Percentiles rank a stretch among this genome's conserved stretches.
These are phyloP conservation scores for Cepaea nemoralis DNA, from an alignment of 1,140 invertebrate species.

Conservation along the genomic window DNA sequence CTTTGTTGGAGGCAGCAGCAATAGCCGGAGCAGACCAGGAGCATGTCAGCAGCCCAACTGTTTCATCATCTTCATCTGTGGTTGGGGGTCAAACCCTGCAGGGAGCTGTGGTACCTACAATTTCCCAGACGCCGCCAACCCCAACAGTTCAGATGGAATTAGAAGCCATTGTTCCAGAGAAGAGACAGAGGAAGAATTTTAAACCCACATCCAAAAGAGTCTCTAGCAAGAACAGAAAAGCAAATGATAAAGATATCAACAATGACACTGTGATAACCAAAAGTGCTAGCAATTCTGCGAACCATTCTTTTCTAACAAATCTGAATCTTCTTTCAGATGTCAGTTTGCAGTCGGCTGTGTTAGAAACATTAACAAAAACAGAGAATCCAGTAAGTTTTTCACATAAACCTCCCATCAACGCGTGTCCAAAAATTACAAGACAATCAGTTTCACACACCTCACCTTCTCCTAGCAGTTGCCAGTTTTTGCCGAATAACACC, in stretches of 20 bases:
- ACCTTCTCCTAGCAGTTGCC: not conserved
- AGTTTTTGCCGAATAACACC: not conserved
- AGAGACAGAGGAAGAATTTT: constrained; percentile 15
- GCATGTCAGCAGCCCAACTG: not conserved
- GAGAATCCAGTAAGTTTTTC: not conserved
- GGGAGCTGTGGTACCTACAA: not conserved
- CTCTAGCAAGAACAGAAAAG: not conserved
- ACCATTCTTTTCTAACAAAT: constrained; percentile 23
- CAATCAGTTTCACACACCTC: not conserved
- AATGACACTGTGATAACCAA: not conserved
- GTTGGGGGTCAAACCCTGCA: not conserved
- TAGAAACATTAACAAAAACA: not conserved
- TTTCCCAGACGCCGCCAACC: not conserved
- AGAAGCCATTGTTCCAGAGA: not conserved
- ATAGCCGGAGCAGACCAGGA: not conserved
- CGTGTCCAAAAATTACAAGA: not conserved
- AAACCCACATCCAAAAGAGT: constrained; percentile 12
- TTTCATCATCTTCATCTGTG: not conserved
- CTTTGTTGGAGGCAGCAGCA: constrained; percentile 32
- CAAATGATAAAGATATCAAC: not conserved
- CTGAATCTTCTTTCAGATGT: constrained; percentile 31
- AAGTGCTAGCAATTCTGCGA: not conserved
- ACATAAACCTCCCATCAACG: not conserved
- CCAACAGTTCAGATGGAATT: not conserved
- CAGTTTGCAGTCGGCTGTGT: constrained; percentile 9